These are phyloP conservation scores for Cepaea nemoralis DNA, from an alignment of 1,140 invertebrate genomes.

Conservation along the genomic window DNA sequence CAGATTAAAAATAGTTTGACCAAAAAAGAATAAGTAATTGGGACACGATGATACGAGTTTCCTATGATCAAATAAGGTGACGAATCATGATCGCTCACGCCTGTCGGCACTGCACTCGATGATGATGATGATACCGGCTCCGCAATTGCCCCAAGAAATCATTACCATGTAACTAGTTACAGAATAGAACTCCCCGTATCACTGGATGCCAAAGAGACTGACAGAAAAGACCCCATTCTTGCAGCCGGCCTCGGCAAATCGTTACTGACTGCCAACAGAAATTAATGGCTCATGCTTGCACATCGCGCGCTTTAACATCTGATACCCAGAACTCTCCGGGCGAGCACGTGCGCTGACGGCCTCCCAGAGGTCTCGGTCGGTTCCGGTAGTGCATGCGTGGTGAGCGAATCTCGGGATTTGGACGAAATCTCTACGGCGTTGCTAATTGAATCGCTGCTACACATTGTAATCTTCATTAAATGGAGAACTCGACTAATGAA, in stretches of 20 bases:
- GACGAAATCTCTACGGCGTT: constrained; percentile 16
- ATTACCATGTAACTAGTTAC: background rate
- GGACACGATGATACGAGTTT: no score
- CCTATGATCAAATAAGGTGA: no score
- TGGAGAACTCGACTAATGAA: background rate
- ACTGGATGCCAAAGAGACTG: background rate
- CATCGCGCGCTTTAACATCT: constrained; percentile 31
- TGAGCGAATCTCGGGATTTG: constrained; percentile 22
- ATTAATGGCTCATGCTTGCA: constrained; percentile 28
- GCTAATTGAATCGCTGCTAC: constrained; percentile 34
- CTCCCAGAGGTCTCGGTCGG: constrained; percentile 15
- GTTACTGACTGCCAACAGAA: constrained; percentile 25
- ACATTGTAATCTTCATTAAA: constrained; percentile 22
- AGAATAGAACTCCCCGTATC: background rate
- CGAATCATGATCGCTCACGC: no score
- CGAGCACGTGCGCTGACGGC: constrained; percentile 3
- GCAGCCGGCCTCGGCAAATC: constrained; percentile 1
- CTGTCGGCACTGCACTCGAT: no score
- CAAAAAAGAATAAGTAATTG: no score
- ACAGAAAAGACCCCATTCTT: background rate
- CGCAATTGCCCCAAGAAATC: no score
- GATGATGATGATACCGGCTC: no score
- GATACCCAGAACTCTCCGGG: constrained; percentile 11
- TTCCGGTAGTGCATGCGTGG: constrained; percentile 27
- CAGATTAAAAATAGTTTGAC: no score